phyloP scores from a whole-genome alignment of 92 coral and sea anemone genomes.

The Hydrozoanthus gracilis region DNA sequence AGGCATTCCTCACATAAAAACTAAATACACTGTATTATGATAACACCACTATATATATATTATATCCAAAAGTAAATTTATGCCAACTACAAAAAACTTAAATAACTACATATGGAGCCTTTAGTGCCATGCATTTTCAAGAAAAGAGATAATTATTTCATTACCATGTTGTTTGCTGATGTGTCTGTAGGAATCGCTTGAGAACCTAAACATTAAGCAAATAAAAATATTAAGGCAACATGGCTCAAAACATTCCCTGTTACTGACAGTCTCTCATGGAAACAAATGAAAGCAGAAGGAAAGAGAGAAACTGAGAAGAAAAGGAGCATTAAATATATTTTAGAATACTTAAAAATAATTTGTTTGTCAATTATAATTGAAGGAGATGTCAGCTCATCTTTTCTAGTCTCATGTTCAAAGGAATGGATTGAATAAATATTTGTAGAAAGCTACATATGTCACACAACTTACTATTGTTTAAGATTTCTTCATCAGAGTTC shows the following conservation, averaged over 20 bases:
- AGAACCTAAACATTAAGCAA: background rate
- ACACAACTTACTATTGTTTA: conserved; percentile 52
- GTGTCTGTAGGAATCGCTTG: background rate
- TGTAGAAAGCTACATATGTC: background rate
- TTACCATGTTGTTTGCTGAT: background rate
- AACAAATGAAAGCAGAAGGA: background rate
- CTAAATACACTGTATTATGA: no score
- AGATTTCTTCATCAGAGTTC: conserved; percentile 69
- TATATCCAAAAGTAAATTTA: no score
- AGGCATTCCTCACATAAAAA: no score
- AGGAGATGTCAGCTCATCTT: background rate
- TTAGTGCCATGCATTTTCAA: background rate
- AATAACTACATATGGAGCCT: background rate
- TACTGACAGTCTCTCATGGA: background rate
- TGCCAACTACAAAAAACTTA: background rate
- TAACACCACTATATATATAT: no score
- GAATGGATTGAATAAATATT: no score
- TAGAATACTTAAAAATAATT: no score
- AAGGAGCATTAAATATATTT: no score
- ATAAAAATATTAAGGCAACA: background rate
- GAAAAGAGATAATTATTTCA: background rate
- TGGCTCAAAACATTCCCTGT: background rate
- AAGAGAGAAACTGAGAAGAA: no score
- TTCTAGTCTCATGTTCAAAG: no score
- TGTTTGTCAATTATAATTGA: no score